Percentiles rank a stretch among this genome's conserved stretches.
phyloP scores from a whole-genome alignment of 2,888 invertebrate genomes.

The Baccha elongata region DNA sequence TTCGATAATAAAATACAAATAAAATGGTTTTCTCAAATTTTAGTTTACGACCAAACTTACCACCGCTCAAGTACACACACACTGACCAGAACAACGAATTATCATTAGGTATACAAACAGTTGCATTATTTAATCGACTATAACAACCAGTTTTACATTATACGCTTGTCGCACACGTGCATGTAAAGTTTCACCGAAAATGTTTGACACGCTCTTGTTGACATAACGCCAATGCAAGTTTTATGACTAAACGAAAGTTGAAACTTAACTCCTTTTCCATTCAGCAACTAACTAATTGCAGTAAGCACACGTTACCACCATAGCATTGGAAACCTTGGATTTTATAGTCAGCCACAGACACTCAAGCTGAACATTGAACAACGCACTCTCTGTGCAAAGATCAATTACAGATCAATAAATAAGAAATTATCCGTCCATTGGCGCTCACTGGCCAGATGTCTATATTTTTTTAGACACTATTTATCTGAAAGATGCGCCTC shows the following conservation, averaged over 20 bases:
- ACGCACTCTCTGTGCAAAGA: conserved; percentile 20
- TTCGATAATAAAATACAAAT: too few relatives aligned
- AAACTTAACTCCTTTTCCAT: conserved; percentile 45
- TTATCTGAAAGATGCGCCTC: neutral
- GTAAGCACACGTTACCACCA: conserved; percentile 4
- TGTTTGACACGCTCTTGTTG: conserved; percentile 37
- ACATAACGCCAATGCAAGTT: conserved; percentile 43
- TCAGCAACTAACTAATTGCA: conserved; percentile 30
- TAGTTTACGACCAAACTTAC: too few relatives aligned
- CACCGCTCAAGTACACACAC: too few relatives aligned
- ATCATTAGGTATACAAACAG: too few relatives aligned
- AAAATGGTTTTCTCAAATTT: too few relatives aligned
- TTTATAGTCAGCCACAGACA: conserved; percentile 6
- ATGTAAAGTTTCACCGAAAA: conserved; percentile 40
- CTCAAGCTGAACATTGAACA: conserved; percentile 26
- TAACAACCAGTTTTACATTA: neutral
- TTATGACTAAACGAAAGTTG: conserved; percentile 56
- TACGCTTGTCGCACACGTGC: neutral
- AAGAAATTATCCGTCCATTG: conserved; percentile 51
- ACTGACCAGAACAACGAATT: too few relatives aligned
- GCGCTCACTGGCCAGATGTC: conserved; percentile 27
- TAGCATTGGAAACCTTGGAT: neutral
- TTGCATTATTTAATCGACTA: too few relatives aligned
- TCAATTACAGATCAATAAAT: conserved; percentile 70
- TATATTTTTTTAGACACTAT: conserved; percentile 29